Evolutionary conservation across 2,888 invertebrate genomes (phyloP).

Genomic region (Oxyteleia sp.): DNA sequence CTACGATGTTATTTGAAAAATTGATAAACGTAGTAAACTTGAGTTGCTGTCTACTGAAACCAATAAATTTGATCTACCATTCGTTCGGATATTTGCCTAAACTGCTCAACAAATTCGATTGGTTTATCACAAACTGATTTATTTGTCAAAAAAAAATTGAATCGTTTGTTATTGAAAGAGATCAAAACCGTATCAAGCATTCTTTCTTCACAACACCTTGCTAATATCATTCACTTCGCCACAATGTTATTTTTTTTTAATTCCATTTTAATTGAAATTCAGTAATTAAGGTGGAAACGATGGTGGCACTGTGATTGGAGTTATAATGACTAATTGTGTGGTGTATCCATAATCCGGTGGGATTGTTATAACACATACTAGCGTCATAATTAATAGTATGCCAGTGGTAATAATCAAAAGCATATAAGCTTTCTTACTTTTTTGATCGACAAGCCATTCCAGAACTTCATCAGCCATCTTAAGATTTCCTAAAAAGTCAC

Average conservation of each 20-base stretch:
- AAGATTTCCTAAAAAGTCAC: conserved; percentile 93
- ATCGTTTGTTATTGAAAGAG: conserved; percentile 45
- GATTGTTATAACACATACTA: conserved; percentile 87
- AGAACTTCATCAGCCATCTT: conserved; percentile 97
- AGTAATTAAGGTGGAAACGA: conserved; percentile 81
- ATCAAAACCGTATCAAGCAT: conserved; percentile 54
- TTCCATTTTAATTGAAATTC: conserved; percentile 30
- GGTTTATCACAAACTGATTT: conserved; percentile 34
- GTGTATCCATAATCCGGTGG: conserved; percentile 86
- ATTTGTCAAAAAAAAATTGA: conserved; percentile 35
- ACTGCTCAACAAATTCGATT: neutral
- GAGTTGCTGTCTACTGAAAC: conserved; percentile 11
- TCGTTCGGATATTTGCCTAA: neutral
- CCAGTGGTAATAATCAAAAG: conserved; percentile 88
- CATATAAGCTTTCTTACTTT: conserved; percentile 93
- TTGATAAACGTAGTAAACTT: neutral
- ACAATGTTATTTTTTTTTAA: conserved; percentile 34
- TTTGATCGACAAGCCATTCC: conserved; percentile 98
- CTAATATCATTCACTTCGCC: conserved; percentile 48
- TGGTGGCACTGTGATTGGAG: conserved; percentile 83
- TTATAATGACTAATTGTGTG: conserved; percentile 84
- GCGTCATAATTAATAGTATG: conserved; percentile 87
- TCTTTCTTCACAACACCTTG: conserved; percentile 41
- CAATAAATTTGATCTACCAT: neutral
- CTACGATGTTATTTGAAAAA: conserved; percentile 20